Conservation (phyloP, 1,140 invertebrate genomes). For the Dendrolimus punctatus region DNA sequence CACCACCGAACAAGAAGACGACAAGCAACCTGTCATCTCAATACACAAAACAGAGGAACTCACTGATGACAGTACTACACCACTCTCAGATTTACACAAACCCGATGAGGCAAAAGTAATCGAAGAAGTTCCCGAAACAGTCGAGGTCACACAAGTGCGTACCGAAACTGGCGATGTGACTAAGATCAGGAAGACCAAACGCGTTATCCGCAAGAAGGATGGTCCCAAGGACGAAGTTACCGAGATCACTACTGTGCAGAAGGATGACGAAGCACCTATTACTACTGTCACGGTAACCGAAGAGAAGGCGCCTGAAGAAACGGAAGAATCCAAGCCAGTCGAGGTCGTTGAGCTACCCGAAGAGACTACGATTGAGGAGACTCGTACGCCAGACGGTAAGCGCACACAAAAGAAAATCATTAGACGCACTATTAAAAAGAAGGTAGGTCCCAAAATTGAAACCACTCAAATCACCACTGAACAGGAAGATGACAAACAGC, state of each 20-base stretch:
- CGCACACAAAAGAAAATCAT: conserved; percentile 25
- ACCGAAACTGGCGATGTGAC: too few relatives aligned
- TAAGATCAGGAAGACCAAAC: too few relatives aligned
- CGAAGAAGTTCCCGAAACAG: conserved; percentile 25
- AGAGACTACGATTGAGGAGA: conserved; percentile 11
- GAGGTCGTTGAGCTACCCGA: conserved; percentile 13
- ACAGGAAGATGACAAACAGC: conserved; percentile 33
- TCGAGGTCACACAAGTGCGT: conserved; percentile 1
- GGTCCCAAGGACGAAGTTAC: too few relatives aligned
- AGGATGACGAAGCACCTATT: too few relatives aligned
- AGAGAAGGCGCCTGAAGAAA: conserved; percentile 1
- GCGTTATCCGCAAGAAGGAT: too few relatives aligned
- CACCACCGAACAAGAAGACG: conserved; percentile 35
- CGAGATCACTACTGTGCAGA: too few relatives aligned
- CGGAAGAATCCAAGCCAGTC: conserved; percentile 1
- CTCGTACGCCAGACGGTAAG: conserved; percentile 18
- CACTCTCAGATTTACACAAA: conserved; percentile 6
- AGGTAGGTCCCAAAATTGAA: conserved; percentile 28
- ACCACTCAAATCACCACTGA: conserved; percentile 40
- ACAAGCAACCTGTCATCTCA: conserved; percentile 27
- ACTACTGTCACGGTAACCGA: conserved; percentile 1
- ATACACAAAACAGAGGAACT: conserved; percentile 25
- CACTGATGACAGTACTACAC: conserved; percentile 14
- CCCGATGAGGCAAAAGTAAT: conserved; percentile 18
- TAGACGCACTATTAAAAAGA: conserved; percentile 51